These are phyloP conservation scores for Conger conger DNA, from an alignment of 2,113 vertebrate genomes.

Conservation along the genomic window DNA sequence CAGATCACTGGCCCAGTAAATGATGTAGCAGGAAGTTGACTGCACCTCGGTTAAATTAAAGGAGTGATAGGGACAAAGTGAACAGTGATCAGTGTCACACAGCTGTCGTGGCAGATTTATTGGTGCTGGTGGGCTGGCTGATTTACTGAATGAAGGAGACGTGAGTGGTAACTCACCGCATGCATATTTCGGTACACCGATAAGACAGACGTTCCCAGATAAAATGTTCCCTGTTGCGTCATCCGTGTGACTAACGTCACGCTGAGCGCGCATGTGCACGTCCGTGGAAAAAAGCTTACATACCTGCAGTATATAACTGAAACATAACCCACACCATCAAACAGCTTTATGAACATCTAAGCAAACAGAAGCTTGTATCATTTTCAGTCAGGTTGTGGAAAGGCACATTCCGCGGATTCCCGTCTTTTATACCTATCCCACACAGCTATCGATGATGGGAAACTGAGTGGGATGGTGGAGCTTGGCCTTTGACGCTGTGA, in stretches of 20 bases:
- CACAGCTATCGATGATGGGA: too few species aligned
- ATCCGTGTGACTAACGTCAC: not conserved
- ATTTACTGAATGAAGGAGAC: not conserved
- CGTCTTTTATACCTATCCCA: too few species aligned
- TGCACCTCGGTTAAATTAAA: not conserved
- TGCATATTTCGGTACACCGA: not conserved
- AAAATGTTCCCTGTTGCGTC: not conserved
- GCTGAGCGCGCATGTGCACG: not conserved
- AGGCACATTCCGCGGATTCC: too few species aligned
- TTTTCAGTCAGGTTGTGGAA: too few species aligned
- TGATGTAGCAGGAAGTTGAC: not conserved
- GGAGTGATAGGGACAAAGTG: not conserved
- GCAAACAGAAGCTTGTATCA: too few species aligned
- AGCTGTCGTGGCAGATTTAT: not conserved
- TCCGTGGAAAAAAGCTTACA: not conserved
- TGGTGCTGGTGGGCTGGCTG: not conserved
- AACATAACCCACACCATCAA: too few species aligned
- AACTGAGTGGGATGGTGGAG: too few species aligned
- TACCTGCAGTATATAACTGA: not conserved
- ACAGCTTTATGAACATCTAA: too few species aligned
- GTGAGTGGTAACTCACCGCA: not conserved
- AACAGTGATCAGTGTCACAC: not conserved
- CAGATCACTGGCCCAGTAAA: not conserved
- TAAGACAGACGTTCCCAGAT: not conserved
- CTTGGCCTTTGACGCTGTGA: too few species aligned